Base-by-base conservation (phyloP, 2,113 vertebrate genomes). In the Pavo muticus region DNA sequence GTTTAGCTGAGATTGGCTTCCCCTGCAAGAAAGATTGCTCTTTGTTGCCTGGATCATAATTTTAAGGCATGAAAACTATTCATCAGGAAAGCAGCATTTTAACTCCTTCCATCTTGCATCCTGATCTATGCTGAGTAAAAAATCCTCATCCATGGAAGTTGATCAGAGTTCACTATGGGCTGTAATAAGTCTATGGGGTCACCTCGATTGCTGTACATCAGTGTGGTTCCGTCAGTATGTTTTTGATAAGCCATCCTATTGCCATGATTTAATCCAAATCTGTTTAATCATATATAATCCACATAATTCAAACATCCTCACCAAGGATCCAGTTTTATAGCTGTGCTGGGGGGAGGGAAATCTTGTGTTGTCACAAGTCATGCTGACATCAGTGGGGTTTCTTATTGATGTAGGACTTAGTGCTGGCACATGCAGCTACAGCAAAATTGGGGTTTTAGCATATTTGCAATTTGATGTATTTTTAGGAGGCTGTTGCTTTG, bases 331-430 rank as follows among this genome's bases (percentile, higher is more conserved):
- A 11, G 65, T 84, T 84, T 86, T 73, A 69, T 81, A 72, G 85
- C 69, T 45, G 83, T 20, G 5, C 83, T 8, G 47, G 54, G 71
- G 57, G 88, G 29, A 95, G 83, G 83, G 86, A 90, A 92, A 82
- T 82, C 91, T 76, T 32, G 69, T 94, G 94, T 84, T 96, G 88
- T 93, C 93, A 88, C 90, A 95, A 95, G 85, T 61, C 93, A 68
- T 81, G 95, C 91, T 95, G 94, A 93, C 90, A 93, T 86, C 96
- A 82, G 83, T 95, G 91, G 91, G 91, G 93, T 88, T 96, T 76
- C 94, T 89, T 52, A 87, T 88, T 94, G 78, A 91, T 87, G 91
- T 60, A 95, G 75, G 91, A 78, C 90, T 93, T 93, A 93, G 83
- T 1, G 32, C 71, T 80, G 84, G 91, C 79, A 76, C 69, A 70